Base-by-base conservation (phyloP, 2,888 invertebrate genomes). In the Heliconius hortense region DNA sequence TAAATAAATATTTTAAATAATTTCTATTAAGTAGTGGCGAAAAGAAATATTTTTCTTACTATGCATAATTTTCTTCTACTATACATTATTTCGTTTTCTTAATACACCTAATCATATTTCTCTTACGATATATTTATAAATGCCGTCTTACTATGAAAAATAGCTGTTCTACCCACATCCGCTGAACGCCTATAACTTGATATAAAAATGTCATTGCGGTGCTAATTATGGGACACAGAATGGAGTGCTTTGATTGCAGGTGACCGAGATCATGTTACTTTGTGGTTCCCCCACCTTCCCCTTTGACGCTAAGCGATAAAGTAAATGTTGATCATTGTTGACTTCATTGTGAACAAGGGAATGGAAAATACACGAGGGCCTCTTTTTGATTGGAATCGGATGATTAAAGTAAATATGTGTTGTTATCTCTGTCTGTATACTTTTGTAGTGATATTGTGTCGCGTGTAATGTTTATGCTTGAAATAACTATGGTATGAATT, bases 191-290 rank as follows among this genome's bases (percentile, higher is more conserved):
- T 79, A 71, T 77, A 35, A 76, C 76, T 80, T 81, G 73, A 76
- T 64, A 68, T 74, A 78, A 76, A 72, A 80, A 73, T 79, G 80
- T 81, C 77, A 77, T 79, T 82, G 82, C 78, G 80, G 82, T 77
- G 80, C 83, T 84, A 84, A 84, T 85, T 84, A 84, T 81, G 78
- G 81, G 78, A 78, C 79, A 81, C 81, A 82, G 78, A 80, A 75
- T 72, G 75, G 63, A 73, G 77, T 78, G 76, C 73, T 81, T 79
- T 83, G 82, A 83, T 82, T 82, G 79, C 81, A 81, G 80, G 82
- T 81, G 80, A 74, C 80, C 79, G 75, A 68, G 77, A 73, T 76
- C 77, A 73, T 68, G 76, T 74, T 64, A 70, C 80, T 76, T 70
- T 70, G 70, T 21, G 59, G 53, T 15, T 59, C 13, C 28, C 11